Base-by-base conservation (phyloP, 2,113 vertebrate species). In the Isichthys henryi region DNA sequence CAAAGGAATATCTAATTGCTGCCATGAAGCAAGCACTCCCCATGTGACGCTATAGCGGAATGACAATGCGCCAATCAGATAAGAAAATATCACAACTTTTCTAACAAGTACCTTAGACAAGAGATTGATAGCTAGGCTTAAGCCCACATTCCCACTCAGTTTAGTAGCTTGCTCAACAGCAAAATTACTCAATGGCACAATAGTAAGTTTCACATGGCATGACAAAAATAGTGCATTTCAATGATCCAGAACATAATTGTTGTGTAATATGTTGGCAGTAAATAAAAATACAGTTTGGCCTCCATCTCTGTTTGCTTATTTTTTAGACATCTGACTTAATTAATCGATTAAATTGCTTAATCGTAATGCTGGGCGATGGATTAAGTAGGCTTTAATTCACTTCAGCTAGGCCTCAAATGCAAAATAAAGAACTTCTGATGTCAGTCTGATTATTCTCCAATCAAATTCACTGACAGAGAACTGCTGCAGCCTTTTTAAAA, bases 281-380 rank as follows among this genome's bases (percentile, higher is more conserved):
- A 89, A 89, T 89, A 88, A 89, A 89, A 56, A 43, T 80, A 43
- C 35, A 80, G 35, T 80, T 17, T 80, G 74, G 74, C 74, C 74
- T 80, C 35, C 74, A 80, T 80, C 74, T 70, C 27, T 31, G n/a
- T 70, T 70, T 31, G 62, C 62, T 70, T 27, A 70, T 70, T 70
- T 27, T 80, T 43, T 80, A 80, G 8, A 43, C 35, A 43, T 80
- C 1, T 39, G 3, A 39, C 70, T 39, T 35, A 70, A 27, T 31
- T 4, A 35, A 80, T 43, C 43, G 15, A 35, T 80, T 80, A 80
- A 70, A 70, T 5, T 70, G 62, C 27, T 80, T 80, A 43, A 80
- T 39, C 15, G 1, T 80, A 15, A 0, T 80, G 35, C 74, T 43
- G 74, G 74, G 74, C 2, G 19, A 19, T 1, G 0, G 31, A 80